Base-by-base conservation (phyloP, 2,888 invertebrate species). In the Callyntrura guangdongensis region DNA sequence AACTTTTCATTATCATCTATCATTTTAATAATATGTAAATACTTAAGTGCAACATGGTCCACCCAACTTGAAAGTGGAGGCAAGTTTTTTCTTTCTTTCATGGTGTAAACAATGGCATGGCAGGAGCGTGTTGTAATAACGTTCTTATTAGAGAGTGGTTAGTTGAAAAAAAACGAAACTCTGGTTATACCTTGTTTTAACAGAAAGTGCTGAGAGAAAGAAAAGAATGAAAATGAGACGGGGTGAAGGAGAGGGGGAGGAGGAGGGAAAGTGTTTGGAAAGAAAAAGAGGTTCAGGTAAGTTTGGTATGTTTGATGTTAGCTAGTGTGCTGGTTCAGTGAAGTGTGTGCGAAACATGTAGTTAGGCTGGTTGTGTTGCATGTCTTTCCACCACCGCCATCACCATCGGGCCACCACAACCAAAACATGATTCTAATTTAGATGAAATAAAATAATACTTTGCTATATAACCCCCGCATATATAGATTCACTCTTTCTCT, bases 101-200 rank as follows among this genome's bases (percentile, higher is more conserved):
- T 14, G 12, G 53, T 5, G 53, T n/a, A 53, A 53, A 9, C 4
- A 36, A 36, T 36, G 36, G 36, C n/a, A n/a, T 53, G n/a, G n/a
- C 11, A 53, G 53, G n/a, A 2, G 53, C 53, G 14, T 53, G 53
- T n/a, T 53, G 53, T 14, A n/a, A n/a, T 2, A 53, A 53, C 53
- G n/a, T 12, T 5, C 8, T 6, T 36, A 36, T 36, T 36, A 36
- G 36, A 36, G 36, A 36, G 36, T 36, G 36, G 11, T 9, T 22
- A 27, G 56, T 49, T 59, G 59, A 59, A 82, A 25, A 59, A n/a
- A 61, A 45, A 64, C 36, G 12, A 82, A 82, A 82, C 61, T 82
- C 45, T 82, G 45, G 12, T 45, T 82, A 82, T 82, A 82, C 61
- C 45, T 82, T 61, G 61, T 82, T 82, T 36, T 64, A 82, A 45